Base-by-base conservation (phyloP, 2,888 invertebrate genomes). In the Doris montereyensis region DNA sequence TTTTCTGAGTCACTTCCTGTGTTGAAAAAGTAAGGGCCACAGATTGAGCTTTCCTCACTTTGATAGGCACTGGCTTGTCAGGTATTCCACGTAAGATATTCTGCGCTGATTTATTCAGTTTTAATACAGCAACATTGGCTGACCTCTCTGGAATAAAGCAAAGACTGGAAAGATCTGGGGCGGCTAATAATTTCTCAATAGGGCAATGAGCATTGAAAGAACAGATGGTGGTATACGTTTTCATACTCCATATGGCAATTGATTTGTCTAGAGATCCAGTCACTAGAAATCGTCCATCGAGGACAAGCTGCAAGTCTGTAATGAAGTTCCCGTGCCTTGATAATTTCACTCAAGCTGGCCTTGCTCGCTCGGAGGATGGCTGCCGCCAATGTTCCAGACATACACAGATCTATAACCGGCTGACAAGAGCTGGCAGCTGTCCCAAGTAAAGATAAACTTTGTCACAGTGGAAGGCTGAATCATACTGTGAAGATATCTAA, bases 361-460 rank as follows among this genome's bases (percentile, higher is more conserved):
- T n/a, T 41, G 35, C 1, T 30, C 34, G 60, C 84, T 79, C 5
- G 71, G n/a, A 17, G 76, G 68, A 30, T 41, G 68, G 10, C 52
- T 21, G 2, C n/a, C 26, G 57, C 78, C 81, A 74, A 85, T 73
- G 17, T 81, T 84, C 88, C 88, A 88, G 17, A 88, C 81, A 76
- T 87, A 86, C 4, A 89, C 84, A 13, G 85, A 84, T 32, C 84
- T 80, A 79, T 84, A 88, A 8, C 88, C 88, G 21, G 84, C 82
- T 0, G 88, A 86, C 52, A 88, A 62, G 52, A 89, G 78, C 17
- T 62, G 72, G n/a, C 81, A 76, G 24, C 85, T 82, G 79, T 88
- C 85, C 8, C 83, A 81, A 1, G 85, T 80, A 80, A 88, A 86
- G 41, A 73, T 60, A 4, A 81, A 77, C 8, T 81, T 81, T 2